A percentile compares a stretch with the other conserved stretches of the same genome.
phyloP scores from a whole-genome alignment of 2,797 vertebrate species.

The Anolis apletophallus region DNA sequence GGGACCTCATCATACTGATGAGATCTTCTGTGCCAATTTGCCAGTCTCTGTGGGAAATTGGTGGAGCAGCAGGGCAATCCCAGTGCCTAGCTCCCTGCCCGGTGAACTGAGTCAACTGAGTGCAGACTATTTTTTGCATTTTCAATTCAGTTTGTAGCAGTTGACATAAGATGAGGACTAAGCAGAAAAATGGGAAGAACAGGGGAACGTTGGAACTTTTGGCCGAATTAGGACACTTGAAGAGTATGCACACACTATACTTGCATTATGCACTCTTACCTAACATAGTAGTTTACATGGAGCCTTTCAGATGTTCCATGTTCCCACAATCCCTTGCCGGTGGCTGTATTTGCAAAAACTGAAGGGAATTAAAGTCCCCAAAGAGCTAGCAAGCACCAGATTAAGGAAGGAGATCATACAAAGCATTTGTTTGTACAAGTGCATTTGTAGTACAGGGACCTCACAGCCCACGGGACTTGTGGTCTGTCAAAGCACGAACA shows the following conservation, averaged over 20 bases:
- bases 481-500: constrained; percentile 1
- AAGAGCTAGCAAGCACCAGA: not conserved
- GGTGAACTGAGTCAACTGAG: no score
- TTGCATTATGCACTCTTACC: constrained; percentile 7
- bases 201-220: no score
- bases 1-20: no score
- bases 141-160: no score
- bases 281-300: not conserved
- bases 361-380: not conserved
- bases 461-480: not conserved
- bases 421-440: not conserved
- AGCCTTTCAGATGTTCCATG: not conserved
- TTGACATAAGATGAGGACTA: no score
- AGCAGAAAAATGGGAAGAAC: no score
- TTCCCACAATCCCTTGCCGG: not conserved
- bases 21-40: no score
- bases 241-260: not conserved
- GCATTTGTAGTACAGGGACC: not conserved
- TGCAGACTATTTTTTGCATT: no score
- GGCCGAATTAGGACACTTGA: no score
- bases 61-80: no score
- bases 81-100: no score
- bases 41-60: no score
- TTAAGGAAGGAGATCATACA: not conserved
- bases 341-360: not conserved